phyloP scores from a whole-genome alignment of 1,140 invertebrate species.

The Drosophila pseudoobscura region DNA sequence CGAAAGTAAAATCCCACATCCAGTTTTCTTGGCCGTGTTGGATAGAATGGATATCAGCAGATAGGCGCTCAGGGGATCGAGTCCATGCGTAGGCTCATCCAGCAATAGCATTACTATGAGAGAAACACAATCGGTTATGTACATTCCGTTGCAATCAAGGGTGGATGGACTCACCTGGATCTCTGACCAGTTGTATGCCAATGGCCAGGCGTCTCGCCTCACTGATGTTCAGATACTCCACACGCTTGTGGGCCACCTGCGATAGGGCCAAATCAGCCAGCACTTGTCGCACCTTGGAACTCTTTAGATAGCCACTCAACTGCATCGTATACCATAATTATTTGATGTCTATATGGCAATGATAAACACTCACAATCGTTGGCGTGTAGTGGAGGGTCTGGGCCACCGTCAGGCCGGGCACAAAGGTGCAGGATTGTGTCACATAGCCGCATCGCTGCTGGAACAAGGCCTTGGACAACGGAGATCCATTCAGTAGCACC shows the following conservation, averaged over 20 bases:
- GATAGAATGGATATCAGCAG: conserved; percentile 95
- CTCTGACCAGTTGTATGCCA: conserved; percentile 93
- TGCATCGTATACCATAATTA: conserved; percentile 69
- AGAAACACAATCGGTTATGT: too few relatives aligned
- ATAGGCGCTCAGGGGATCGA: conserved; percentile 96
- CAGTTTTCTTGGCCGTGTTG: conserved; percentile 95
- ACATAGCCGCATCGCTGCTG: conserved; percentile 93
- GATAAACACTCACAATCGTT: conserved; percentile 85
- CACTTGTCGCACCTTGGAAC: conserved; percentile 91
- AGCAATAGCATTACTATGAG: conserved; percentile 90
- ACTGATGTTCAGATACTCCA: conserved; percentile 90
- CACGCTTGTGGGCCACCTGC: conserved; percentile 91
- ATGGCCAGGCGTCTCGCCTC: conserved; percentile 93
- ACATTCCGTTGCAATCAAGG: conserved; percentile 49
- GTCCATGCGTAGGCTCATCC: conserved; percentile 95
- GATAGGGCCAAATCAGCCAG: conserved; percentile 94
- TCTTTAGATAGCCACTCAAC: conserved; percentile 89
- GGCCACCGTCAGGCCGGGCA: conserved; percentile 92
- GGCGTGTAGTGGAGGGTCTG: conserved; percentile 93
- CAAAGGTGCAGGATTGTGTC: conserved; percentile 90
- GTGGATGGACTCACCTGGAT: conserved; percentile 86
- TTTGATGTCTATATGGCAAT: not conserved
- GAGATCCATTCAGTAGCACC: conserved; percentile 92
- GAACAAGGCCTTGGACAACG: conserved; percentile 91
- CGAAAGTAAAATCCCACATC: conserved; percentile 93